phyloP scores from a whole-genome alignment of 2,797 vertebrate species.

The Alectoris magna region DNA sequence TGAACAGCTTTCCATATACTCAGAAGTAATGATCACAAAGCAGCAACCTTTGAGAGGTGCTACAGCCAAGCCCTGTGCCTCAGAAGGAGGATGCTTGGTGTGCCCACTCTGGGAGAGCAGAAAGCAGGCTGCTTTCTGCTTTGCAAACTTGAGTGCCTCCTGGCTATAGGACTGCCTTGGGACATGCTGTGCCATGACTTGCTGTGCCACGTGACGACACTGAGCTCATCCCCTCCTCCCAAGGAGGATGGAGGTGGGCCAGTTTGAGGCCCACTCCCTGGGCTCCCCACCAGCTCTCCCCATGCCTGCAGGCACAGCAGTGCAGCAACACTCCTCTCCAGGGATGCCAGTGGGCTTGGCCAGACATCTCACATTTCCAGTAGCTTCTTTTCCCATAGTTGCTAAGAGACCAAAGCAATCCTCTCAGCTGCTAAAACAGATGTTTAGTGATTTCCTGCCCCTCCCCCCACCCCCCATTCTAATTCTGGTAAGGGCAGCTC shows the following conservation, averaged over 20 bases:
- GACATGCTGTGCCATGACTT: background rate
- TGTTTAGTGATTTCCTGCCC: background rate
- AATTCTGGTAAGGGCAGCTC: background rate
- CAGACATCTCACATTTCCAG: constrained; percentile 29
- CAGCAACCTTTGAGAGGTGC: background rate
- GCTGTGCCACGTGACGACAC: background rate
- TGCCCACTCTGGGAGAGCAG: rapidly evolving
- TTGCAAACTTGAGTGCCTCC: background rate
- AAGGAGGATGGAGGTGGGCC: background rate
- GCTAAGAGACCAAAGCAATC: constrained; percentile 61
- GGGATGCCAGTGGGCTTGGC: constrained; percentile 4
- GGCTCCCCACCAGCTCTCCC: background rate
- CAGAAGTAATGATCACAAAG: background rate
- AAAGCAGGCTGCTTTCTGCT: background rate
- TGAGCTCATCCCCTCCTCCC: background rate
- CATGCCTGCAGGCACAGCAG: background rate
- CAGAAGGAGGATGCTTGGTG: rapidly evolving
- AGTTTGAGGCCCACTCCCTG: background rate
- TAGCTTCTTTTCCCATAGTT: constrained; percentile 37
- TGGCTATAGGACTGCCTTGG: background rate
- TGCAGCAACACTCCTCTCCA: background rate
- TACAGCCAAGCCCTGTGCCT: background rate
- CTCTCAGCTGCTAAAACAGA: background rate
- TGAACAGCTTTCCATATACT: background rate
- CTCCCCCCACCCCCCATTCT: background rate